Base-by-base conservation (phyloP, 1,140 invertebrate genomes). In the Streblospio benedicti region DNA sequence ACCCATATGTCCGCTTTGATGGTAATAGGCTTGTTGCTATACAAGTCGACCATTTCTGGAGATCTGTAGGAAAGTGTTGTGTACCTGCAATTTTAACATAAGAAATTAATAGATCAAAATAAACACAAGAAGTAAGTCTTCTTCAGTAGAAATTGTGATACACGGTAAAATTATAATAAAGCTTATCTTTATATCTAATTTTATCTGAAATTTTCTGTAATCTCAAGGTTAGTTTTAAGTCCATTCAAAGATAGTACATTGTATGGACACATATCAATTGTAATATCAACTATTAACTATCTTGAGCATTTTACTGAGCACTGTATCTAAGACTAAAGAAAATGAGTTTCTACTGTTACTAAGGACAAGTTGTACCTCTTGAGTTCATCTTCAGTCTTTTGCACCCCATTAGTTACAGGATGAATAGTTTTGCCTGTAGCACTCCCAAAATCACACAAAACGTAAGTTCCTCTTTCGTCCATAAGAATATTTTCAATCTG, bases 11-110 rank as follows among this genome's bases (percentile, higher is more conserved):
- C 91, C 44, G 88, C 83, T 80, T 93, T 93, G 4, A 87, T 91
- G n/a, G 90, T 90, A 58, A 96, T 93, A 23, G 85, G 78, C 78
- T 89, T 89, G 25, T 87, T 89, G 65, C 82, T 84, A 76, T 95
- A 97, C 65, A 97, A 82, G 79, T 97, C 92, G 30, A 97, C 85
- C 93, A 97, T 96, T 82, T 97, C 93, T 23, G 93, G 93, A 18
- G 91, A 84, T 68, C 93, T 84, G 76, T 97, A 96, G 47, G 90
- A 89, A 18, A 96, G 77, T 0, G 93, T 97, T 3, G 93, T 97
- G 73, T 96, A 95, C 71, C 80, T 81, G 61, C 18, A 66, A 45
- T 23, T 23, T 23, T 12, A 27, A 30, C 38, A 41, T 41, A 41
- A 12, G 18, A 41, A 41, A 41, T 41, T 41, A 41, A 12, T 12